These are phyloP conservation scores for Bradypodion pumilum DNA, from an alignment of 2,797 vertebrate genomes.

Conservation along the genomic window DNA sequence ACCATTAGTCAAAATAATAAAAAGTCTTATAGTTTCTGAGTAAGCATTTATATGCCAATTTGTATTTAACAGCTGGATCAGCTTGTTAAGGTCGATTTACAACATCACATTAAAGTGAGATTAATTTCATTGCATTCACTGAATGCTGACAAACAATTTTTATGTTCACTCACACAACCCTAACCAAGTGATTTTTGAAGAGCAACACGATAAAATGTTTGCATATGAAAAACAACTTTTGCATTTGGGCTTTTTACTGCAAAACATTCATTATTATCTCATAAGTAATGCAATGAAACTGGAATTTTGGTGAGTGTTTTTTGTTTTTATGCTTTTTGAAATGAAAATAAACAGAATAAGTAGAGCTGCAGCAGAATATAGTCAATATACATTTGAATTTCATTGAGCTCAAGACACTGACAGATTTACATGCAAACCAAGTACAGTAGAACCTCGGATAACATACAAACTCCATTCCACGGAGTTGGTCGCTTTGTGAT, in stretches of 20 bases:
- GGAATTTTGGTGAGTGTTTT: not conserved
- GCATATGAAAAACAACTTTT: constrained; percentile 8
- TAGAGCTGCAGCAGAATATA: not conserved
- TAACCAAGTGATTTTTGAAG: constrained; percentile 24
- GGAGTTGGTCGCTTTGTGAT: too few relatives aligned
- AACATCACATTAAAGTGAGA: not conserved
- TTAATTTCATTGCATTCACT: constrained; percentile 10
- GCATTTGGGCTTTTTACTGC: not conserved
- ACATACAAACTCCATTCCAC: too few relatives aligned
- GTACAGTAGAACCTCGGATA: too few relatives aligned
- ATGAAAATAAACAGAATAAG: not conserved
- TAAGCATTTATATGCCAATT: constrained; percentile 9
- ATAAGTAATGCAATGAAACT: not conserved
- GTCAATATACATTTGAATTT: not conserved
- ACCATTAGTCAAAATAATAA: constrained; percentile 22
- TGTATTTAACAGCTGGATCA: constrained; percentile 13
- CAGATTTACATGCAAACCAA: too few relatives aligned
- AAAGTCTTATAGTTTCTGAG: constrained; percentile 6
- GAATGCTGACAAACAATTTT: constrained; percentile 34
- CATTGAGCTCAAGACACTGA: not conserved
- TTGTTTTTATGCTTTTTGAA: not conserved
- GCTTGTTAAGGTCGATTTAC: constrained; percentile 16
- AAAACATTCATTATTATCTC: not conserved
- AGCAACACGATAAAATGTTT: constrained; percentile 1
- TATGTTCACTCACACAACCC: not conserved